Evolutionary conservation across 1,140 invertebrate genomes (phyloP).

Genomic region (Drosophila navojoa): DNA sequence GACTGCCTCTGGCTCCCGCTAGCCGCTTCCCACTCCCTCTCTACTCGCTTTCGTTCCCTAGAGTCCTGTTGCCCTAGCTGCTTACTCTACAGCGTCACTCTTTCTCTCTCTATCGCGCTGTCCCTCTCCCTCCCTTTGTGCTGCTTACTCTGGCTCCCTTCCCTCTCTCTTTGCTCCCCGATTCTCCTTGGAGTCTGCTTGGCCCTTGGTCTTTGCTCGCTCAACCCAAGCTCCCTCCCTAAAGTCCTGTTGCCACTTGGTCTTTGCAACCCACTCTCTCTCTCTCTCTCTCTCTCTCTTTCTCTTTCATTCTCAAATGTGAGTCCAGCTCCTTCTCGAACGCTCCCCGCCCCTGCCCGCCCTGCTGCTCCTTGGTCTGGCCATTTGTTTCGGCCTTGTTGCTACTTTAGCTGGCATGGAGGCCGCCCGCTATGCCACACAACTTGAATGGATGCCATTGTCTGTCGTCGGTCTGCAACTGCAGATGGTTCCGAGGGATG

Average conservation of each 20-base stretch:
- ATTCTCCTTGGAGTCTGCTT: too few relatives aligned
- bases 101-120: too few relatives aligned
- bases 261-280: neutral
- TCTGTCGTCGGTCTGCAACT: slow-evolving; percentile 36
- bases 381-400: slow-evolving; percentile 48
- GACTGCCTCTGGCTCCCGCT: slow-evolving; percentile 19
- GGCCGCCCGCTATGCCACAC: slow-evolving; percentile 19
- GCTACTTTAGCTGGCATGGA: slow-evolving; percentile 12
- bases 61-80: neutral
- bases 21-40: too few relatives aligned
- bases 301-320: neutral
- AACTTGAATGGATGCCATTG: slow-evolving; percentile 38
- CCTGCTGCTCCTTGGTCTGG: neutral
- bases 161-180: too few relatives aligned
- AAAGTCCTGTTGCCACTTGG: neutral
- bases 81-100: too few relatives aligned
- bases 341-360: neutral
- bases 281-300: neutral
- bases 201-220: too few relatives aligned
- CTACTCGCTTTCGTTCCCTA: neutral
- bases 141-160: neutral
- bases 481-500: neutral
- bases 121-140: neutral
- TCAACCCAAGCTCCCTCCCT: too few relatives aligned
- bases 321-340: neutral